These are phyloP conservation scores for Otocyon megalotis DNA, from an alignment of 2,113 vertebrate genomes.

Conservation along the genomic window DNA sequence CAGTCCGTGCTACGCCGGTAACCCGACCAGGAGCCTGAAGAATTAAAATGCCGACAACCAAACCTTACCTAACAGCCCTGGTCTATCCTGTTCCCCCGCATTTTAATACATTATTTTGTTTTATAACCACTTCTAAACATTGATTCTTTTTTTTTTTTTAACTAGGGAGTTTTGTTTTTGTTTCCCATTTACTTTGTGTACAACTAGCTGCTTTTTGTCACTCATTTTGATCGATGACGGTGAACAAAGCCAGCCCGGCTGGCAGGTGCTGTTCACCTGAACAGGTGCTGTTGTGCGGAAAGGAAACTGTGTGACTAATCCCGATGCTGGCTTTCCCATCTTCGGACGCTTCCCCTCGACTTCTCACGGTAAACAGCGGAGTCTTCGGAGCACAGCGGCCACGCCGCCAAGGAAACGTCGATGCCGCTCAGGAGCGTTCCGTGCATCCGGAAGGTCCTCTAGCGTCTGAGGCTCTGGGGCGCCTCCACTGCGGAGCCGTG, in stretches of 20 bases:
- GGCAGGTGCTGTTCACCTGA: conserved; percentile 85
- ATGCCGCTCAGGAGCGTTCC: too few species aligned
- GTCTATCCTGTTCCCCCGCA: conserved; percentile 81
- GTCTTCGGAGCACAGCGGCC: too few species aligned
- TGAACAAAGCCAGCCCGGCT: conserved; percentile 85
- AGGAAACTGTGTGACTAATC: conserved; percentile 84
- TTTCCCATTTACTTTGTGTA: conserved; percentile 86
- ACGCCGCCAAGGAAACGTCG: too few species aligned
- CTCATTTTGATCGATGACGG: conserved; percentile 85
- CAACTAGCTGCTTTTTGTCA: conserved; percentile 87
- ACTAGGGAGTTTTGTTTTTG: conserved; percentile 81
- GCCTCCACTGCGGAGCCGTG: too few species aligned
- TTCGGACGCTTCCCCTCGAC: conserved; percentile 81
- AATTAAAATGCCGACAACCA: conserved; percentile 87
- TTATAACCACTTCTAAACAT: conserved; percentile 96
- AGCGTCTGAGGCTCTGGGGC: too few species aligned
- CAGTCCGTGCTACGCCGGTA: conserved; percentile 77
- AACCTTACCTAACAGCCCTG: conserved; percentile 86
- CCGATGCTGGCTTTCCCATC: conserved; percentile 66
- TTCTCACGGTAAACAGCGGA: conserved; percentile 81
- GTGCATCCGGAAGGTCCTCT: too few species aligned
- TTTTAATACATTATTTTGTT: conserved; percentile 86
- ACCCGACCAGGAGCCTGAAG: conserved; percentile 81
- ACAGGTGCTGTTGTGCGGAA: conserved; percentile 81
- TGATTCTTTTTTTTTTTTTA: conserved; percentile 85